Base-by-base conservation (phyloP, 2,797 vertebrate species). In the Acanthornis magna region DNA sequence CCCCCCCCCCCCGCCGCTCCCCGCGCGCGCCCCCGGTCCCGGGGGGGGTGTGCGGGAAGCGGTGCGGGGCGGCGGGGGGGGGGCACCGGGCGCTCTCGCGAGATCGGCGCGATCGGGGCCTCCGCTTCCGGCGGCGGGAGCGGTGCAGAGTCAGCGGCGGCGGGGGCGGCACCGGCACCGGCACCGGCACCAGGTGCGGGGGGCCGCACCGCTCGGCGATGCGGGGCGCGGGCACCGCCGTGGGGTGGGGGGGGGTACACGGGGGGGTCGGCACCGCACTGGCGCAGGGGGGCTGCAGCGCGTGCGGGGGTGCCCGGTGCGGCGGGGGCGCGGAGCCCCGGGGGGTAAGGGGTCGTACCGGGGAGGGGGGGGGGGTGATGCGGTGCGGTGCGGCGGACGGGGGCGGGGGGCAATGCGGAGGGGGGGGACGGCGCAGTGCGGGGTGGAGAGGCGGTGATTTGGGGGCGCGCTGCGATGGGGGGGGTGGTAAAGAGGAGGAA, bases 61-160 rank as follows among this genome's bases (percentile, higher is more conserved):
- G 78, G 55, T 7, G 45, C 51, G 42, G 26, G 32, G 20, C 40
- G 26, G 40, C 12, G n/a, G 54, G 32, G 14, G 14, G 36, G 62
- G 50, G 40, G 9, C 34, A 55, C 62, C 68, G 75, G 76, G 34
- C 19, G 57, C 58, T 78, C 89, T 91, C 83, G 83, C 89, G 83
- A 86, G 89, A 91, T 76, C 83, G 63, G n/a, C 45, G 89, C 71
- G 83, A 22, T 63, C 89, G 71, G 51, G 88, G 88, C 73, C 80
- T 73, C 88, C 74, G 83, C 89, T 86, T 86, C 89, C 89, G 82
- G 82, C 62, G 75, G 89, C 62, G 82, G 82, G 89, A 80, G 75
- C 75, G 68, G 70, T 91, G 89, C 89, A 75, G 76, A 91, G 89
- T 91, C 89, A 95, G 88, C 94, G 57, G 90, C 36, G 36, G 36